Base-by-base conservation (phyloP, 2,797 vertebrate species). In the Chrysocyon brachyurus region DNA sequence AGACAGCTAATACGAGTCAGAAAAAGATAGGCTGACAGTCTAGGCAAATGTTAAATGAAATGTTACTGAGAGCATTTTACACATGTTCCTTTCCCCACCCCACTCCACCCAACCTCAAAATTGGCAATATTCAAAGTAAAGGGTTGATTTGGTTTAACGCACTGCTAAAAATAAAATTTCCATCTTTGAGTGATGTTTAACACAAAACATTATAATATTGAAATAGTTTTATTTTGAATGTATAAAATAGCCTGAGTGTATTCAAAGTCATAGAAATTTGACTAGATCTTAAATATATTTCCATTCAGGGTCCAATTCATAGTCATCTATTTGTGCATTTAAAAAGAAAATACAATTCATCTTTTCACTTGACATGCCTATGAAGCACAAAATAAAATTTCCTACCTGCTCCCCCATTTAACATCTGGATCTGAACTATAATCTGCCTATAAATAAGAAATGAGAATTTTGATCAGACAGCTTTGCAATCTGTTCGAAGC, bases 391-490 rank as follows among this genome's bases (percentile, higher is more conserved):
- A 79, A 96, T 95, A 97, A 97, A 97, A 95, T 87, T 94, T 84
- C 28, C 66, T 97, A 96, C 93, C 94, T 96, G 83, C 33, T 91
- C 83, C 63, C 75, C 56, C 87, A 93, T 88, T 97, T 63, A 94
- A 97, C 91, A 97, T 97, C 96, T 97, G 96, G 87, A 96, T 92
- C 81, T 94, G 94, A 97, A 94, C 93, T 94, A 89, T 90, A 96
- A 97, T 97, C 93, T 97, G 68, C 73, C 91, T 96, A 97, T 97
- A 98, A 98, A 97, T 98, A 97, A 97, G 97, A 97, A 96, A 97
- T 96, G 70, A 97, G 91, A 97, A 97, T 95, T 98, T 97, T 96
- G 94, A 96, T 97, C 97, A 97, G 96, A 83, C 84, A 97, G 84
- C 66, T 95, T 93, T 97, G 97, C 95, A 97, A 95, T 97, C 97